These are phyloP conservation scores for Strix uralensis DNA, from an alignment of 2,113 vertebrate genomes.

Conservation along the genomic window DNA sequence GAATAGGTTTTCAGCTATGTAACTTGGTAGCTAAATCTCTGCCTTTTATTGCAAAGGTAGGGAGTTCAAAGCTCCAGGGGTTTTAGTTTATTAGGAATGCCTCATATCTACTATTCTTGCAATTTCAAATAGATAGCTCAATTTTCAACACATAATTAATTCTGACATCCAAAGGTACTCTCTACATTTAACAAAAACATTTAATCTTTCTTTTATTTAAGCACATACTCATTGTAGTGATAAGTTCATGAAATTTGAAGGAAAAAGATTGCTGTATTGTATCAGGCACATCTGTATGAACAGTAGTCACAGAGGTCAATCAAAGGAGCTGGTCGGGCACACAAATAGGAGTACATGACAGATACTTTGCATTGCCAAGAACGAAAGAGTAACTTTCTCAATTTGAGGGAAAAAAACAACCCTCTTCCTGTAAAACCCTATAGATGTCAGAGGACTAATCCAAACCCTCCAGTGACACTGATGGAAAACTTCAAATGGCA, in stretches of 20 bases:
- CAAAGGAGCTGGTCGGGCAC: background rate
- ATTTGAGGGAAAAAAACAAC: background rate
- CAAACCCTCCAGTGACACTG: background rate
- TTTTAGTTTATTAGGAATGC: background rate
- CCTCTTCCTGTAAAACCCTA: background rate
- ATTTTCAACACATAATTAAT: constrained; percentile 17
- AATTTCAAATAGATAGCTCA: background rate
- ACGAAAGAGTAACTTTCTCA: background rate
- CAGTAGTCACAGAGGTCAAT: background rate
- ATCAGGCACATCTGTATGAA: background rate
- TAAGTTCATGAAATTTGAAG: background rate
- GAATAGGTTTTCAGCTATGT: background rate
- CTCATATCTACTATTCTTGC: background rate
- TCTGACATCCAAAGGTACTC: background rate
- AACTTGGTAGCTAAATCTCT: background rate
- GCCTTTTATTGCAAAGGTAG: background rate
- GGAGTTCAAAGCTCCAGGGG: background rate
- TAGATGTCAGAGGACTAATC: background rate
- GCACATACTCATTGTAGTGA: background rate
- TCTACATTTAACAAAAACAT: background rate
- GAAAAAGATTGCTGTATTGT: background rate
- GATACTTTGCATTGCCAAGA: background rate
- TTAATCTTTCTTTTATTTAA: constrained; percentile 3
- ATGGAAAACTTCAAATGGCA: background rate
- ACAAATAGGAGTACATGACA: background rate